Percentiles rank a stretch among this genome's conserved stretches.
These are phyloP conservation scores for Timema podura DNA, from an alignment of 2,888 invertebrate species.

Conservation along the genomic window DNA sequence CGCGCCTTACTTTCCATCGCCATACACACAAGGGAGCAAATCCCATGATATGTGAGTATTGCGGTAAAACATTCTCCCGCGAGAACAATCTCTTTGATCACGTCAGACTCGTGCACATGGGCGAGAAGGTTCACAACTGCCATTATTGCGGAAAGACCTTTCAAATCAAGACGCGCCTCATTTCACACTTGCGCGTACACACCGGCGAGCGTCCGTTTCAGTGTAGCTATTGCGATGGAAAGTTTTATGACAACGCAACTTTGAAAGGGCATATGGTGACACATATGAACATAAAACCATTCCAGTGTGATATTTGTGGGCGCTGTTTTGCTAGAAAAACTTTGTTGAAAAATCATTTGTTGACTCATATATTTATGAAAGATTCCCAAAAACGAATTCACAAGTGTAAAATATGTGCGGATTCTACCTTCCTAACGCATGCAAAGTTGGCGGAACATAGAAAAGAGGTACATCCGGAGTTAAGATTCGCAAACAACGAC, in stretches of 20 bases:
- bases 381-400: slow-evolving; percentile 6
- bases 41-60: slow-evolving; percentile 29
- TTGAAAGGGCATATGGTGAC: slow-evolving; percentile 27
- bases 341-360: slow-evolving; percentile 28
- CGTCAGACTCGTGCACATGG: slow-evolving; percentile 28
- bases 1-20: slow-evolving; percentile 31
- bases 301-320: slow-evolving; percentile 29
- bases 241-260: slow-evolving; percentile 32
- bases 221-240: slow-evolving; percentile 31
- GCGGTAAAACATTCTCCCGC: slow-evolving; percentile 30
- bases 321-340: slow-evolving; percentile 30
- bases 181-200: slow-evolving; percentile 31
- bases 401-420: slow-evolving; percentile 20
- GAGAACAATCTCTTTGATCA: slow-evolving; percentile 28
- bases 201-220: slow-evolving; percentile 32
- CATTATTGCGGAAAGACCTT: slow-evolving; percentile 28
- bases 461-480: slow-evolving; percentile 24
- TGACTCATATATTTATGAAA: too few relatives aligned
- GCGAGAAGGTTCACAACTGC: slow-evolving; percentile 28
- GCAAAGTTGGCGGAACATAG: slow-evolving; percentile 28
- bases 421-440: neutral
- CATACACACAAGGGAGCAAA: slow-evolving; percentile 26
- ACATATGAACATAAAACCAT: slow-evolving; percentile 28
- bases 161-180: slow-evolving; percentile 28
- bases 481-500: slow-evolving; percentile 18